Conservation (phyloP, 2,797 vertebrate species). For the Oceanodroma leucorhoa region DNA sequence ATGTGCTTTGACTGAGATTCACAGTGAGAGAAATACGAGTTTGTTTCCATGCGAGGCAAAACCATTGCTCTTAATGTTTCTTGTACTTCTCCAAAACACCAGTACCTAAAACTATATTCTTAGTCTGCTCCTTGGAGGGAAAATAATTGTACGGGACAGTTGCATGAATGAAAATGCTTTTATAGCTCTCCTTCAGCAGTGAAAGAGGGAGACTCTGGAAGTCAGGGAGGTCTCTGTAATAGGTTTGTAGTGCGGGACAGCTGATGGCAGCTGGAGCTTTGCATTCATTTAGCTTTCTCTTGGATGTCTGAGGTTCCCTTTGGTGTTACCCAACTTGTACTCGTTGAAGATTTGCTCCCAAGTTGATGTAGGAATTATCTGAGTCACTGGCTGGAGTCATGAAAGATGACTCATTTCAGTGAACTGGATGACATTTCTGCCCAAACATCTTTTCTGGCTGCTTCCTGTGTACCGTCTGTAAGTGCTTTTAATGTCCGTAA, state of each 20-base stretch:
- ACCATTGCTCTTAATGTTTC: not conserved
- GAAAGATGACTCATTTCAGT: conserved; percentile 42
- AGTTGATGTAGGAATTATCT: conserved; percentile 37
- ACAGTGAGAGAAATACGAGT: not conserved
- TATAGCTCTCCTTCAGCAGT: not conserved
- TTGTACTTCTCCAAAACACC: not conserved
- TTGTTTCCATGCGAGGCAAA: not conserved
- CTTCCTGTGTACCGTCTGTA: conserved; percentile 8
- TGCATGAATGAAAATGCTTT: not conserved
- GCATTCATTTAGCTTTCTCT: not conserved
- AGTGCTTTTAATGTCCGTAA: not conserved
- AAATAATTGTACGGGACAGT: not conserved
- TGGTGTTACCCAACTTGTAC: not conserved
- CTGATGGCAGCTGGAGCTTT: not conserved
- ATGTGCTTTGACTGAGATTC: not conserved
- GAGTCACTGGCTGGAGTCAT: conserved; percentile 50
- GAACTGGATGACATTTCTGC: conserved; percentile 39
- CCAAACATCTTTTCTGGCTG: conserved; percentile 29
- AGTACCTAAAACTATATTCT: not conserved
- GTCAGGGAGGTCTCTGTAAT: not conserved
- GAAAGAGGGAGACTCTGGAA: not conserved
- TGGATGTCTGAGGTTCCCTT: not conserved
- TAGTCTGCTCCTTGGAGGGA: not conserved
- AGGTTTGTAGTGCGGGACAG: not conserved
- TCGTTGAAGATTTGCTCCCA: not conserved